Evolutionary conservation across 2,113 vertebrate species (phyloP).

Genomic region (Stegostoma tigrinum): DNA sequence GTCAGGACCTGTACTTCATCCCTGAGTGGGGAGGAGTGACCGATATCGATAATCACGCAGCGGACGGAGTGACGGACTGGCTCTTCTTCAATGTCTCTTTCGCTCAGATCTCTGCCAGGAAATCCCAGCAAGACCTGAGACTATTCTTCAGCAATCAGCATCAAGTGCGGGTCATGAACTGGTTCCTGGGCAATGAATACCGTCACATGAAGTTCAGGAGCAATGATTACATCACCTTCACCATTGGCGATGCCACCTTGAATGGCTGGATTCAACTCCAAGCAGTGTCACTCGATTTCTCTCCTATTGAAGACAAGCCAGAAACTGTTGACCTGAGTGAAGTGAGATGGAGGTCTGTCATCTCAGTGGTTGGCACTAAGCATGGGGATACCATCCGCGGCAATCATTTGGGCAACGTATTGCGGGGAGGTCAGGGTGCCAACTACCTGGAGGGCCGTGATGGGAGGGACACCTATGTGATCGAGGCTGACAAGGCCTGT

Average conservation of each 20-base stretch:
- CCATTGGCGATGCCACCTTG: background rate
- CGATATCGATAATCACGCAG: constrained; percentile 36
- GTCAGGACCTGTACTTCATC: constrained; percentile 46
- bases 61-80: background rate
- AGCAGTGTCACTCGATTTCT: constrained; percentile 10
- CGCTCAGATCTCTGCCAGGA: no score
- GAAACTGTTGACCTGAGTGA: background rate
- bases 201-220: constrained; percentile 37
- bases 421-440: background rate
- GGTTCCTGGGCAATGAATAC: constrained; percentile 31
- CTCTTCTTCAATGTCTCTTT: constrained; percentile 25
- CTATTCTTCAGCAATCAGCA: background rate
- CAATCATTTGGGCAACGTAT: constrained; percentile 31
- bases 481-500: constrained; percentile 13
- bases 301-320: background rate
- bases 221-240: background rate
- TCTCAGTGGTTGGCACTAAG: background rate
- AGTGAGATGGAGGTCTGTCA: constrained; percentile 12
- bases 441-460: constrained; percentile 19
- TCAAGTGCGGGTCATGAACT: constrained; percentile 20
- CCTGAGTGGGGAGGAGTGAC: constrained; percentile 45
- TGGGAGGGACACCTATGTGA: constrained; percentile 32
- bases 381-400: background rate
- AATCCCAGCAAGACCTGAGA: no score
- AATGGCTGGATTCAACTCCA: background rate